Base-by-base conservation (phyloP, 1,140 invertebrate species). In the Dreissena rostriformis region DNA sequence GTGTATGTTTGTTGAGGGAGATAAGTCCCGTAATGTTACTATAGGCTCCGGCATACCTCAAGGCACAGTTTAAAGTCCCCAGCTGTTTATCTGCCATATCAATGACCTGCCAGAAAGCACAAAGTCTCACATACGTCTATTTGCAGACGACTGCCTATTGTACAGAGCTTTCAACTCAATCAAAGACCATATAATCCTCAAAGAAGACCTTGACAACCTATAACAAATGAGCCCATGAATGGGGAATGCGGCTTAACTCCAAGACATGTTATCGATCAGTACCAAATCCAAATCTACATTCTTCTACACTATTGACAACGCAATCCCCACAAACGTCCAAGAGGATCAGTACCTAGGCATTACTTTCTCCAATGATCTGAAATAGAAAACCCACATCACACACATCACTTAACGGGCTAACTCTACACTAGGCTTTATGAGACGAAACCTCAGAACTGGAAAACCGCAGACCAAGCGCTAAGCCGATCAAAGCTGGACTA, bases 231-330 rank as follows among this genome's bases (percentile, higher is more conserved):
- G 80, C 80, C 10, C 17, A 15, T 12, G 14, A 51, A 19, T 86
- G 73, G 82, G n/a, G 85, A 24, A 86, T 86, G 85, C 15, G 57
- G 17, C 78, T 86, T 51, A 86, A 86, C 39, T 71, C 75, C 15
- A 87, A 78, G 24, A 87, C 85, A 70, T 85, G 75, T n/a, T 81
- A 83, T 61, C 73, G 82, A 2, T 88, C 0, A 79, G 78, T 26
- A 49, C 86, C 49, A 66, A 55, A 28, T 17, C 63, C 8, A 85
- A 82, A 26, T 80, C 79, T 39, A 66, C 68, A 17, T 26, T 75
- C 17, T 73, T 77, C n/a, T 84, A 86, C 66, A 77, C 52, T 10
- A 26, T 86, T 2, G 52, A 82, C 26, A 79, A 79, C 78, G 55
- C 57, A 57, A 76, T 82, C 55, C 49, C 86, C 14, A n/a, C 86